phyloP scores from a whole-genome alignment of 2,797 vertebrate species.

The Lophotriccus pileatus region DNA sequence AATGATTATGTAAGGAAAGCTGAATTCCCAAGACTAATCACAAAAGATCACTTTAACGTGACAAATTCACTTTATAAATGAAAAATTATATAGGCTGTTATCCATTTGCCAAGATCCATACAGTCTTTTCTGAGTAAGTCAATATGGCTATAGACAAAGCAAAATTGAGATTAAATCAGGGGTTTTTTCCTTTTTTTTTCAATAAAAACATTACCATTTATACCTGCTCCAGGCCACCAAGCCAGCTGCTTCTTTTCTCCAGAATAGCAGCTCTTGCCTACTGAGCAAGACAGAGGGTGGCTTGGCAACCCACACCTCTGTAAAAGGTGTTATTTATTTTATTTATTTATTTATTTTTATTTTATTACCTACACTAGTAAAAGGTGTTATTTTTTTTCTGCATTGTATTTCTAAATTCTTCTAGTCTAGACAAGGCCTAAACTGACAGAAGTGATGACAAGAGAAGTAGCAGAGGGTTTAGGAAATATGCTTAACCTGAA shows the following conservation, averaged over 20 bases:
- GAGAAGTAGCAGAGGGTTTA: neutral
- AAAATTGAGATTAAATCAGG: neutral
- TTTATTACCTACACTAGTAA: neutral
- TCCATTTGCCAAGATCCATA: neutral
- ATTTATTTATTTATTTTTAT: too few relatives aligned
- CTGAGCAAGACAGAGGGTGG: neutral
- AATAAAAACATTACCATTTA: neutral
- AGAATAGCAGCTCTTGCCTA: neutral
- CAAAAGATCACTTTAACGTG: neutral
- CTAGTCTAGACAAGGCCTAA: neutral
- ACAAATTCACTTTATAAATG: neutral
- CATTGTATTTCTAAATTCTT: neutral
- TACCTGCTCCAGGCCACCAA: neutral
- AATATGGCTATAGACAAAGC: neutral
- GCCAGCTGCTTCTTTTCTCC: neutral
- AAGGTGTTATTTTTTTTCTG: neutral
- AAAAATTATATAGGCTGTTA: neutral
- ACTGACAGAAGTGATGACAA: neutral
- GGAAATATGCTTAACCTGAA: fast-evolving
- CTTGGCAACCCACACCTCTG: neutral
- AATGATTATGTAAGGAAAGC: neutral
- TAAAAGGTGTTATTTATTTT: neutral
- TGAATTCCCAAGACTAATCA: neutral
- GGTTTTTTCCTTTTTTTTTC: neutral
- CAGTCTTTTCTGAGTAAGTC: neutral